Percentiles rank a stretch among this genome's conserved stretches.
These are phyloP conservation scores for Sphaerodactylus townsendi DNA, from an alignment of 2,113 vertebrate genomes.

Conservation along the genomic window DNA sequence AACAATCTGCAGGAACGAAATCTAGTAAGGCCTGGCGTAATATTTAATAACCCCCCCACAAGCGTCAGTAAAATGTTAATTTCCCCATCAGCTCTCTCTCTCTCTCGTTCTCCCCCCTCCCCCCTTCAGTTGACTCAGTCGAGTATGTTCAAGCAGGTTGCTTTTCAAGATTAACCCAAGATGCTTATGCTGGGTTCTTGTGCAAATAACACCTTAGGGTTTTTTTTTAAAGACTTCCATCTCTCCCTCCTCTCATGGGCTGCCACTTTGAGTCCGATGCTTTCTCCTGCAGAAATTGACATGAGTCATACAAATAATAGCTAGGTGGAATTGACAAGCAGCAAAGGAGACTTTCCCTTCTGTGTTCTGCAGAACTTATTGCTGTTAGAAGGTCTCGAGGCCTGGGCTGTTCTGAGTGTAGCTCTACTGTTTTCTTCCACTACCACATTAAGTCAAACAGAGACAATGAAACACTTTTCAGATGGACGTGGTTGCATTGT, in stretches of 20 bases:
- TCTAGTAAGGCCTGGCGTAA: not conserved
- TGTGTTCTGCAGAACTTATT: not conserved
- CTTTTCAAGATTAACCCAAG: no score
- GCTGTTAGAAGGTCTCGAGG: not conserved
- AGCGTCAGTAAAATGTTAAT: no score
- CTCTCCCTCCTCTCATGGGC: not conserved
- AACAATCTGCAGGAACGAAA: not conserved
- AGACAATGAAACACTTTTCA: no score
- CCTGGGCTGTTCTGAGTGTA: not conserved
- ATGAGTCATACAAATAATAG: not conserved
- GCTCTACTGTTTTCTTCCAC: no score
- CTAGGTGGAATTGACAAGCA: not conserved
- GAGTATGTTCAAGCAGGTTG: no score
- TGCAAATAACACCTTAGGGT: not conserved
- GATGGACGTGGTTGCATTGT: no score
- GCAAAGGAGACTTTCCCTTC: not conserved
- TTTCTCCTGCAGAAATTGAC: not conserved
- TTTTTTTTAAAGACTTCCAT: not conserved
- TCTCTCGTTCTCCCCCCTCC: no score
- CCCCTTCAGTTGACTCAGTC: no score
- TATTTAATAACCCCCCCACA: not conserved
- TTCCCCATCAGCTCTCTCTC: no score
- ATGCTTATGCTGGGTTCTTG: not conserved
- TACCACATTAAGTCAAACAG: no score
- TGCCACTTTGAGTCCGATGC: not conserved